Evolutionary conservation across 1,140 invertebrate species (phyloP), one percentile per base, ranked within the genome.

Genomic region (Aradophagus sp.): DNA sequence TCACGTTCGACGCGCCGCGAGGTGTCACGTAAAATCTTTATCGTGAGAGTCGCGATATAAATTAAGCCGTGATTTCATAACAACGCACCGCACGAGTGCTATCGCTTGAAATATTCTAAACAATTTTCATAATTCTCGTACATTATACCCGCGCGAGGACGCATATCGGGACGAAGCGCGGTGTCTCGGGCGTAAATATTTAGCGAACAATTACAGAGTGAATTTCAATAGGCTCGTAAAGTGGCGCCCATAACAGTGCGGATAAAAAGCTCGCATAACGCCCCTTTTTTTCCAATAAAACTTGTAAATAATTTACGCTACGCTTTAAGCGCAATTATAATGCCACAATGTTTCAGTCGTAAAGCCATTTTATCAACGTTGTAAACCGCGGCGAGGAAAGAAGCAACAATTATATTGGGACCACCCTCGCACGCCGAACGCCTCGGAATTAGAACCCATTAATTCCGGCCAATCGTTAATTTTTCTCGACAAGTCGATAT

Each of bases 401-500:
- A 48, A 20, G 14, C 34, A 29, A 45, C 34, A 45, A 48, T 59
- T 38, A 47, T 42, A 31, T 19, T 50, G 31, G 10, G 52, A 63
- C 59, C 47, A 65, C 59, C 68, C 59, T 53, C 34, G 53, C 31
- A 39, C 36, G 55, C 44, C 58, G 48, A n/a, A 35, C 35, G 45
- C 38, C 59, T 65, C 58, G 45, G 53, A 39, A 63, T 73, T 73
- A 63, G 52, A 70, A 73, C 63, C 41, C 53, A 63, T 63, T 63
- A 36, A 73, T 73, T 63, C 26, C 13, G 7, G 10, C 29, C 44
- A 48, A 61, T 67, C 72, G 67, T 74, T 74, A 74, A 70, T 74
- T 74, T 66, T 69, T 58, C 41, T 47, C 52, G 61, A 62, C 61
- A 59, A 62, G 50, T 63, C 61, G 72, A 74, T 70, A 67, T n/a